These are phyloP conservation scores for Alcis repandata DNA, from an alignment of 2,888 invertebrate species.

Conservation along the genomic window DNA sequence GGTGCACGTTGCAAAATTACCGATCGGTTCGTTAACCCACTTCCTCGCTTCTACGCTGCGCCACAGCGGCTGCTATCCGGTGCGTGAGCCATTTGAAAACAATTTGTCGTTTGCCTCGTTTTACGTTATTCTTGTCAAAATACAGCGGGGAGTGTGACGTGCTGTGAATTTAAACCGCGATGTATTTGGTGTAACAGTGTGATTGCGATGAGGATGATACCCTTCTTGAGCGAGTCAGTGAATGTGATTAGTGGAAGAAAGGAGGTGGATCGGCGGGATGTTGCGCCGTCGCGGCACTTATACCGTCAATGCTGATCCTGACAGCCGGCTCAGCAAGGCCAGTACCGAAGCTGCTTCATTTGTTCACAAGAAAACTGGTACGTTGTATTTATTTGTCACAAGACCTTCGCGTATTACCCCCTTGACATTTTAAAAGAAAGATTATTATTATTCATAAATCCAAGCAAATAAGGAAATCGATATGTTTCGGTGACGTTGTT, in stretches of 20 bases:
- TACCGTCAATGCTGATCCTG: slow-evolving; percentile 76
- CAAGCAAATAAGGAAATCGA: slow-evolving; percentile 12
- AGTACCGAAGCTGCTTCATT: slow-evolving; percentile 61
- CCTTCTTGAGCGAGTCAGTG: slow-evolving; percentile 24
- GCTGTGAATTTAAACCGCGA: slow-evolving; percentile 38
- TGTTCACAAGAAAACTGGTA: slow-evolving; percentile 69
- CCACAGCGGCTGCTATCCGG: slow-evolving; percentile 60
- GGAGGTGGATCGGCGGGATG: slow-evolving; percentile 63
- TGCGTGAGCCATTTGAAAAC: slow-evolving; percentile 66
- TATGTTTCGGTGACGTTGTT: slow-evolving; percentile 20
- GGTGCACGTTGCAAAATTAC: slow-evolving; percentile 78
- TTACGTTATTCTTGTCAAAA: slow-evolving; percentile 42
- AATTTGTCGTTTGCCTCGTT: slow-evolving; percentile 55
- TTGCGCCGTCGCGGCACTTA: slow-evolving; percentile 79
- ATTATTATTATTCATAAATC: slow-evolving; percentile 29
- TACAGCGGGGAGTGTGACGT: slow-evolving; percentile 49
- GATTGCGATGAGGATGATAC: slow-evolving; percentile 45
- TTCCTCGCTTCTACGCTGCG: slow-evolving; percentile 64
- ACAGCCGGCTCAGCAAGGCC: slow-evolving; percentile 58
- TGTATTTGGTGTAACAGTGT: slow-evolving; percentile 38
- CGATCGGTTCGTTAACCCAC: slow-evolving; percentile 78
- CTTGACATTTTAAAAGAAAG: slow-evolving; percentile 1
- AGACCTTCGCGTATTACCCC: slow-evolving; percentile 1
- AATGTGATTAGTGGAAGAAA: slow-evolving; percentile 43
- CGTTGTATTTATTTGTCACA: slow-evolving; percentile 34